Percentiles rank a stretch among this genome's conserved stretches.
Evolutionary conservation across 2,888 invertebrate genomes (phyloP).

Genomic region (Hyposoter didymator): DNA sequence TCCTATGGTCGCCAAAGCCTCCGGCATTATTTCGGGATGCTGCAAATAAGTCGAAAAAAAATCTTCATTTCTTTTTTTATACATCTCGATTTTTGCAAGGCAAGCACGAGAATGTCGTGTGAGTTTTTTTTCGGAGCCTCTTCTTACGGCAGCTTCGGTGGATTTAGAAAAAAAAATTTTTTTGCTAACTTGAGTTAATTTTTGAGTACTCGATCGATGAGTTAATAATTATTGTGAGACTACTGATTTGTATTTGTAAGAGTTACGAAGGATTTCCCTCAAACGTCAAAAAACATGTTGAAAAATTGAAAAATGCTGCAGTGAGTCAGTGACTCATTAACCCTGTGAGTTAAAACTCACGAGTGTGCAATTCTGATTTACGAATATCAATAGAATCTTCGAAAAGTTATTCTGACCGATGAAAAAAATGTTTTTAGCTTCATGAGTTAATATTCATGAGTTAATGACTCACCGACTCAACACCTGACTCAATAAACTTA

Average conservation of each 20-base stretch:
- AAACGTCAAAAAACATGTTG: not conserved
- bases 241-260: no score
- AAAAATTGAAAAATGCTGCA: not conserved
- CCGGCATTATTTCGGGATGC: constrained; percentile 2
- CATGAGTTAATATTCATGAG: not conserved
- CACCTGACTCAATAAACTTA: not conserved
- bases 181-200: not conserved
- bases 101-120: not conserved
- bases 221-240: not conserved
- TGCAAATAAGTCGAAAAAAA: not conserved
- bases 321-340: not conserved
- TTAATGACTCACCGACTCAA: not conserved
- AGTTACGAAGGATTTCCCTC: no score
- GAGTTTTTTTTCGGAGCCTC: not conserved
- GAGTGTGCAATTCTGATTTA: not conserved
- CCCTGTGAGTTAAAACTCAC: not conserved
- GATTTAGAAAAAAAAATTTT: not conserved
- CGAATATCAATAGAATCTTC: not conserved
- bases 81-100: not conserved
- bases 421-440: not conserved
- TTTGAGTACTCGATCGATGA: not conserved
- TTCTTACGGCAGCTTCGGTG: not conserved
- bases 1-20: constrained; percentile 12
- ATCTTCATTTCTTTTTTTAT: not conserved
- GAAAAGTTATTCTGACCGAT: not conserved